phyloP scores from a whole-genome alignment of 1,140 invertebrate species.

The Neodiprion pinetum region DNA sequence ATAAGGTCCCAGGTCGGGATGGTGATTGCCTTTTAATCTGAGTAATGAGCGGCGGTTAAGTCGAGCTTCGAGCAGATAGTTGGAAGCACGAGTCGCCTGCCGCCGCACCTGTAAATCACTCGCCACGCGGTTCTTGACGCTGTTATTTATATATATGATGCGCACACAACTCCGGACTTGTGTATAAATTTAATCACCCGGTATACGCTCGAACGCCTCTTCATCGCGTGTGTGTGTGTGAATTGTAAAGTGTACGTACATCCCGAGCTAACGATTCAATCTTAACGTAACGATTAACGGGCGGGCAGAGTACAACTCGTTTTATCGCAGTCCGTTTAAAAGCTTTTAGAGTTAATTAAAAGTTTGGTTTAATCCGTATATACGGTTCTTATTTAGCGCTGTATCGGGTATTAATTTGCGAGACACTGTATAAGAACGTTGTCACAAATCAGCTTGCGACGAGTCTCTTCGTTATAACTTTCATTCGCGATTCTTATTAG shows the following conservation, averaged over 20 bases:
- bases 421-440: no score
- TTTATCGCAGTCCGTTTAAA: conserved; percentile 5
- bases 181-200: background rate
- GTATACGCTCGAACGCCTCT: background rate
- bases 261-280: background rate
- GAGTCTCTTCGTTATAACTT: no score
- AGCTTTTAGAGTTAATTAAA: conserved; percentile 6
- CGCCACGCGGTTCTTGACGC: background rate
- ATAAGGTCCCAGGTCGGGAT: no score
- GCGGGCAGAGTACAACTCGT: background rate
- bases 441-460: no score
- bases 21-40: background rate
- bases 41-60: background rate
- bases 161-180: background rate
- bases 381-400: no score
- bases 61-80: no score
- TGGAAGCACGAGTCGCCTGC: no score
- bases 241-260: no score
- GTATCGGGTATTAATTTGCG: no score
- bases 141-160: background rate
- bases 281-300: background rate
- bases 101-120: background rate
- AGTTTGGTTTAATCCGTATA: background rate
- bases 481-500: no score
- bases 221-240: no score